Percentiles rank a stretch among this genome's conserved stretches.
phyloP scores from a whole-genome alignment of 2,797 vertebrate species.

The Pelochelys cantorii region DNA sequence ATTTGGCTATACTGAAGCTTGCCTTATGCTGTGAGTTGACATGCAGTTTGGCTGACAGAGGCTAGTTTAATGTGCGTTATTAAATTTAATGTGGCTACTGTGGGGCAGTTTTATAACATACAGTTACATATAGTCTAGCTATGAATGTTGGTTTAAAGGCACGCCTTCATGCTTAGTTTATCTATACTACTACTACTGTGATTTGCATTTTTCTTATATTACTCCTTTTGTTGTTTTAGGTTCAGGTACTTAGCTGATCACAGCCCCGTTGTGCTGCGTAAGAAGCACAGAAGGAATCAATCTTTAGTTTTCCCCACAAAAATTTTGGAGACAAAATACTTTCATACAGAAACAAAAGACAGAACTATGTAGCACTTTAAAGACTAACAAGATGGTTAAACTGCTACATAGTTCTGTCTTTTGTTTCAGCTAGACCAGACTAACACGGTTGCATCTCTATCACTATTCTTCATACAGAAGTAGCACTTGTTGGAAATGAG shows the following conservation, averaged over 20 bases:
- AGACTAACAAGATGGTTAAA: no score
- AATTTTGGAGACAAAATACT: not conserved
- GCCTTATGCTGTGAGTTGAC: not conserved
- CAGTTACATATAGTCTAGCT: not conserved
- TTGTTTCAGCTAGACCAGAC: no score
- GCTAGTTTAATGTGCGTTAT: not conserved
- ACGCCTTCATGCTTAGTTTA: not conserved
- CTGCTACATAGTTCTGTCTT: no score
- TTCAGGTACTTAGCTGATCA: not conserved
- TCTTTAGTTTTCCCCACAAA: rapidly evolving
- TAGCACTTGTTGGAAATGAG: not conserved
- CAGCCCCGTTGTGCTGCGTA: not conserved
- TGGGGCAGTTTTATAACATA: not conserved
- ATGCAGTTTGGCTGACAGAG: not conserved
- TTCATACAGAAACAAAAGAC: not conserved
- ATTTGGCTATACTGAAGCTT: not conserved
- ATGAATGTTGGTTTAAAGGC: not conserved
- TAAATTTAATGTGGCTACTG: not conserved
- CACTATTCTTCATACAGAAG: not conserved
- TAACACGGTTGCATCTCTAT: no score
- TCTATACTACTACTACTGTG: not conserved
- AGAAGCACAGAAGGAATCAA: not conserved
- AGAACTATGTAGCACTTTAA: no score
- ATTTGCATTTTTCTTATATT: not conserved
- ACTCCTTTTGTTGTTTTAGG: not conserved